Evolutionary conservation across 2,888 invertebrate genomes (phyloP), one percentile per base, ranked within the genome.

Genomic region (Chironomus riparius): DNA sequence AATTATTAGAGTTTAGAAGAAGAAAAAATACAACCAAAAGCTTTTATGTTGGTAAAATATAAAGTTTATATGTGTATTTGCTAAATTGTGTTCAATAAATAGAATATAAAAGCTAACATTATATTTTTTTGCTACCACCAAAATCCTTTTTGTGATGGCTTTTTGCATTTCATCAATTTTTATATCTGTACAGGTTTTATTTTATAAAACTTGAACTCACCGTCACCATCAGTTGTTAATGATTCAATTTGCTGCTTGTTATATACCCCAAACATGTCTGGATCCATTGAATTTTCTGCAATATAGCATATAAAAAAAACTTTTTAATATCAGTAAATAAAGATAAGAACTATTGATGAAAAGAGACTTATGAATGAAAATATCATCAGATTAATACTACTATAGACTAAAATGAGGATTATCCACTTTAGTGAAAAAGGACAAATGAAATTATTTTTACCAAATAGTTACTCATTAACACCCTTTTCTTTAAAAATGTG

Each of bases 221-320:
- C 93, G 89, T 92, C 91, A 81, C 92, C 92, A 83, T 92, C 92
- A 82, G 93, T 93, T 83, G 92, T 91, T 81, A 92, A 88, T 79
- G 93, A 93, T 80, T 90, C 91, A 79, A 88, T 87, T 80, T 86
- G 87, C 83, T 88, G 88, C 22, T 74, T 65, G 48, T n/a, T 74
- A 85, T 89, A 87, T 83, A 87, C 87, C 78, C 86, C 86, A 79
- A 87, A 84, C 50, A 86, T 86, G 83, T 76, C 76, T 76, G 56
- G 69, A 76, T 69, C 69, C 76, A 76, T 76, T 68, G 76, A 69
- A 15, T 38, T 56, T 56, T 88, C 89, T 89, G 85, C 78, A 87
- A 87, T 10, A 38, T 10, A 38, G 1, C 10, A 38, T 38, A 38
- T 38, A 38, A 38, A 38, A 10, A 10, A 10, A 10, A 38, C 5